Evolutionary conservation across 2,888 invertebrate species (phyloP).

Genomic region (Dasypogon diadema): DNA sequence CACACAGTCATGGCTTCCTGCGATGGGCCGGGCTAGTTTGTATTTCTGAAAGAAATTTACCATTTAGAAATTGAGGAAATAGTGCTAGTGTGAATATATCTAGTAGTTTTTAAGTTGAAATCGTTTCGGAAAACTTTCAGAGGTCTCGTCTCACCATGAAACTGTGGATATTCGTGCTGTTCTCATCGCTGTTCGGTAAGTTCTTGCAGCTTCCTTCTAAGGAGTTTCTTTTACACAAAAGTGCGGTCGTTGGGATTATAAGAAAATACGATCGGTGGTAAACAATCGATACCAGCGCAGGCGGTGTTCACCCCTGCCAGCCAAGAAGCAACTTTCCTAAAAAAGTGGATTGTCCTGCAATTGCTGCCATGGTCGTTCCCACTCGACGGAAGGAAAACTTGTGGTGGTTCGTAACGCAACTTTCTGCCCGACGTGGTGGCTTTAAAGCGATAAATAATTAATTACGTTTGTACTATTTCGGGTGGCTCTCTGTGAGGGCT

Average conservation of each 20-base stretch:
- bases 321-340: neutral
- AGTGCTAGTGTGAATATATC: slow-evolving; percentile 28
- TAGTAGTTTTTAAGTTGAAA: slow-evolving; percentile 2
- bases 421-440: neutral
- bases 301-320: slow-evolving; percentile 51
- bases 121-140: too few species aligned
- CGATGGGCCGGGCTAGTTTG: slow-evolving; percentile 51
- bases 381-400: neutral
- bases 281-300: slow-evolving; percentile 57
- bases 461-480: neutral
- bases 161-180: slow-evolving; percentile 40
- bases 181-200: slow-evolving; percentile 48
- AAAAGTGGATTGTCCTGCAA: neutral
- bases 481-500: neutral
- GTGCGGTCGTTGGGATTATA: slow-evolving; percentile 16
- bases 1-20: slow-evolving; percentile 50
- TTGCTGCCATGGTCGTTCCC: neutral
- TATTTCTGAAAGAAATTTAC: slow-evolving; percentile 36
- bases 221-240: slow-evolving; percentile 10
- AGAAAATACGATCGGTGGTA: slow-evolving; percentile 51
- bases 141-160: slow-evolving; percentile 45
- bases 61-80: neutral
- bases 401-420: too few species aligned
- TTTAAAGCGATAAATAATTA: neutral
- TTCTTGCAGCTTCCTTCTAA: neutral